Evolutionary conservation across 2,797 vertebrate genomes (phyloP).

Genomic region (Notamacropus eugenii): DNA sequence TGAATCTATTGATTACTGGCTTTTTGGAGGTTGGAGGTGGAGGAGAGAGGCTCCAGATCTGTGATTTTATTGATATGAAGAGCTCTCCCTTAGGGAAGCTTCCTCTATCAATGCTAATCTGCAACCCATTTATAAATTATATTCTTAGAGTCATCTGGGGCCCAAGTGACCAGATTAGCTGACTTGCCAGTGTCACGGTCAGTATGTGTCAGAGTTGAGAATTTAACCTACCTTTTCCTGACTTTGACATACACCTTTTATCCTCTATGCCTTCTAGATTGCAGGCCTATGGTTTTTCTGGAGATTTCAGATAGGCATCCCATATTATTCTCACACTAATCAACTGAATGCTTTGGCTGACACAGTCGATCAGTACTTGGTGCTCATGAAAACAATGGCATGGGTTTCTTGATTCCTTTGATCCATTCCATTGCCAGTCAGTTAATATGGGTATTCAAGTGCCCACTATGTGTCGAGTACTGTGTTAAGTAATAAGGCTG

Average conservation of each 20-base stretch:
- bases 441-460: background rate
- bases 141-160: background rate
- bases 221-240: background rate
- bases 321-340: background rate
- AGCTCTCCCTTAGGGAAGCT: background rate
- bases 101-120: background rate
- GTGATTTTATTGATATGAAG: background rate
- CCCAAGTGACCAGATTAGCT: background rate
- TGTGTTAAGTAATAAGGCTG: background rate
- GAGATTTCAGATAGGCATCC: background rate
- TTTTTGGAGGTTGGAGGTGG: background rate
- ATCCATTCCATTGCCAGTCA: background rate
- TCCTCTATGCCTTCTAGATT: background rate
- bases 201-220: background rate
- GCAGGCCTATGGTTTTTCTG: background rate
- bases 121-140: background rate
- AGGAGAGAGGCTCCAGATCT: background rate
- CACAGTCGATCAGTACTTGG: background rate
- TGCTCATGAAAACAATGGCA: background rate
- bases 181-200: background rate
- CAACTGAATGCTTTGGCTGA: background rate
- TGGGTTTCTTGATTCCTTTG: background rate
- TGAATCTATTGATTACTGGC: background rate
- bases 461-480: no score
- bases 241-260: background rate